Evolutionary conservation across 35 echinoderm and acorn worm genomes (phyloP).

Genomic region (Heliocidaris erythrogramma): DNA sequence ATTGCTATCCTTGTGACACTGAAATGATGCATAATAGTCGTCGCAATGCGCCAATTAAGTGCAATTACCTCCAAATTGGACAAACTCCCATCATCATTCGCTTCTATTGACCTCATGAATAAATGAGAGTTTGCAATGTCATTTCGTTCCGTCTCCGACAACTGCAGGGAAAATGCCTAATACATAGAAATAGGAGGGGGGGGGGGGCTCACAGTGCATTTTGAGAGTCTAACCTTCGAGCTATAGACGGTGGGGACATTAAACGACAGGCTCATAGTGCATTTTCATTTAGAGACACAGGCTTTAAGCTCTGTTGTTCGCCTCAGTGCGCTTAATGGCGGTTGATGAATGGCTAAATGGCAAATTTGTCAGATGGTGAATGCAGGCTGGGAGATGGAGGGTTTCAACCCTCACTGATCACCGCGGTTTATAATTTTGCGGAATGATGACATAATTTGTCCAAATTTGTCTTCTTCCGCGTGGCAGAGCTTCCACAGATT

Average conservation of each 20-base stretch:
- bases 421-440: constrained; percentile 19
- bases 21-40: neutral
- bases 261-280: neutral
- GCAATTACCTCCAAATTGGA: constrained; percentile 16
- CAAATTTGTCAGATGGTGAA: constrained; percentile 17
- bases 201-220: neutral
- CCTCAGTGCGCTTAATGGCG: neutral
- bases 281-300: constrained; percentile 4
- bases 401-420: constrained; percentile 15
- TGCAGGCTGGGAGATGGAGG: neutral
- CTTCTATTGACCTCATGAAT: constrained; percentile 11
- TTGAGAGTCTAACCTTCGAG: neutral
- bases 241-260: neutral
- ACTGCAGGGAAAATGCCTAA: neutral
- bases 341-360: constrained; percentile 16
- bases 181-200: neutral
- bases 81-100: constrained; percentile 15
- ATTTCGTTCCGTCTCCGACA: neutral
- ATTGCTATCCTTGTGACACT: constrained; percentile 1
- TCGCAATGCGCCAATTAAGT: constrained; percentile 16
- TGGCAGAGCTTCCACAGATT: neutral
- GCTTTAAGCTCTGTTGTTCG: neutral
- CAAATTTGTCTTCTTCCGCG: constrained; percentile 37
- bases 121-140: constrained; percentile 17
- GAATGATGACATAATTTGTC: constrained; percentile 40